Evolutionary conservation across 2,888 invertebrate species (phyloP).

Genomic region (Dyspetes luteomarginatus): DNA sequence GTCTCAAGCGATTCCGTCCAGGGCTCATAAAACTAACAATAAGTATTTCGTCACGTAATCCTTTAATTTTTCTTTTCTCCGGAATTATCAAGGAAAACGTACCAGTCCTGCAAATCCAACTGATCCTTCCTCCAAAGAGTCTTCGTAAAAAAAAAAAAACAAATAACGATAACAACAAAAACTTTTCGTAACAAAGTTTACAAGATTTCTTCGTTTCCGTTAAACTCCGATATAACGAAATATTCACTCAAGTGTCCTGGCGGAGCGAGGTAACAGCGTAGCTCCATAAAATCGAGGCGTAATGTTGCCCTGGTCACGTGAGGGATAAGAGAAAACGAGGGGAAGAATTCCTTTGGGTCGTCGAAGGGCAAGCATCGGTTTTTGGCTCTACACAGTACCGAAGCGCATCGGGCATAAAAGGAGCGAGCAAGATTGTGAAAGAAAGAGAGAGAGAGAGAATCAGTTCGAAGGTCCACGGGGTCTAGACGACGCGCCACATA

Average conservation of each 20-base stretch:
- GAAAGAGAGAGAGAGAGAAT: conserved; percentile 1
- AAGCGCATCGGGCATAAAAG: conserved; percentile 9
- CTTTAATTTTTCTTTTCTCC: no score
- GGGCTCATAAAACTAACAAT: no score
- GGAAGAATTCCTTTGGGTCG: conserved; percentile 25
- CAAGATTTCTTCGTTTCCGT: not conserved
- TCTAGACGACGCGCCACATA: conserved; percentile 55
- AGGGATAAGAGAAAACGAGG: conserved; percentile 16
- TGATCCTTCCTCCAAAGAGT: no score
- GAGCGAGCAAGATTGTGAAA: not conserved
- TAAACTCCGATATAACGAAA: not conserved
- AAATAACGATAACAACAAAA: not conserved
- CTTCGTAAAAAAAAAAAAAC: not conserved
- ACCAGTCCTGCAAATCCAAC: no score
- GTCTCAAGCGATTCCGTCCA: no score
- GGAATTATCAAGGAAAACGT: no score
- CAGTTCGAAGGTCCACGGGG: conserved; percentile 40
- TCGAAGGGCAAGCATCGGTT: conserved; percentile 50
- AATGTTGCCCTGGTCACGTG: conserved; percentile 38
- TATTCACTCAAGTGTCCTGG: not conserved
- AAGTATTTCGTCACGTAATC: no score
- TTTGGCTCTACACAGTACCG: conserved; percentile 1
- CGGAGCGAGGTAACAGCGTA: not conserved
- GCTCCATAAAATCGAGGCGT: conserved; percentile 31
- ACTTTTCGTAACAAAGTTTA: not conserved